Conservation (phyloP, 2,113 vertebrate genomes). For the Hassar affinis region DNA sequence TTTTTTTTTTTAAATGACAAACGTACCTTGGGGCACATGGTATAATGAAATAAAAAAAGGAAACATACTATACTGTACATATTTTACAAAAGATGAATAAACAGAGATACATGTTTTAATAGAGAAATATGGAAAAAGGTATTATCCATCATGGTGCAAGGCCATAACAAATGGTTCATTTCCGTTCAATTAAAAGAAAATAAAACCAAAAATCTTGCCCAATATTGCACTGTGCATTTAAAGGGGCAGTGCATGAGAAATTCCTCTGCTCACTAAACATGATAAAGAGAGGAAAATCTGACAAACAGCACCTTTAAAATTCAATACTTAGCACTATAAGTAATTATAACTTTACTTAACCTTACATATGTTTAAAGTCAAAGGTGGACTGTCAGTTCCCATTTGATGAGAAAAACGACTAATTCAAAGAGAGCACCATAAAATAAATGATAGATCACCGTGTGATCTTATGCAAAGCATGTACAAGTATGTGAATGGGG, state of each 20-base stretch:
- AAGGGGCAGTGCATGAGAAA: conserved; percentile 31
- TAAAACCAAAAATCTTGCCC: conserved; percentile 2
- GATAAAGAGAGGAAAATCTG: conserved; percentile 26
- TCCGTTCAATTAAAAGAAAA: conserved; percentile 8
- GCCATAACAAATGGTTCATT: background rate
- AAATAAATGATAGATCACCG: background rate
- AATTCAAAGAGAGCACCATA: conserved; percentile 17
- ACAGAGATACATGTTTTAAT: conserved; percentile 19
- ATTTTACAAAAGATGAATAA: conserved; percentile 32
- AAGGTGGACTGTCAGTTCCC: conserved; percentile 20
- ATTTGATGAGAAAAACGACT: conserved; percentile 22
- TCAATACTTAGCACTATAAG: conserved; percentile 23
- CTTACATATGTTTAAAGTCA: conserved; percentile 13
- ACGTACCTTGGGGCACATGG: conserved; percentile 18
- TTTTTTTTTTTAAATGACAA: conserved; percentile 21
- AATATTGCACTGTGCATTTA: conserved; percentile 41
- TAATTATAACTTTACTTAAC: background rate
- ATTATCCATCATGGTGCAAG: conserved; percentile 2
- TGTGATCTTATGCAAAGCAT: conserved; percentile 19
- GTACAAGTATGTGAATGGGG: background rate
- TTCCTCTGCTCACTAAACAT: conserved; percentile 6
- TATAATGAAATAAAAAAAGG: conserved; percentile 26
- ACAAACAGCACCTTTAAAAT: conserved; percentile 25
- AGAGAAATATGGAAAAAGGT: conserved; percentile 1
- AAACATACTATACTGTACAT: conserved; percentile 36